Conservation (phyloP, 2,888 invertebrate species). For the Pyralis farinalis region DNA sequence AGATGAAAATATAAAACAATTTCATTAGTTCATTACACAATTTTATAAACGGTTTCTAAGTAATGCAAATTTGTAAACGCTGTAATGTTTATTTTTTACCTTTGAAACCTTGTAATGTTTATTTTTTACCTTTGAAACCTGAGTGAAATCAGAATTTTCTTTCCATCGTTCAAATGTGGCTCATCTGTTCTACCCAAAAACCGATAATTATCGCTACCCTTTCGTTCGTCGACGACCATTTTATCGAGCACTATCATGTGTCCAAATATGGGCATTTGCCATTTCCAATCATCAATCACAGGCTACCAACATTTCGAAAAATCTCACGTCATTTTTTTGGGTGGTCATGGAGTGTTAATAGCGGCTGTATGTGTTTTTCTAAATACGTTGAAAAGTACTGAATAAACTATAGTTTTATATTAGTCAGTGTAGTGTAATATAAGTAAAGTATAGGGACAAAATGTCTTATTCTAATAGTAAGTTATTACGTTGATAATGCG, state of each 20-base stretch:
- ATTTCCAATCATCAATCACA: conserved; percentile 19
- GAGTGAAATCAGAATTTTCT: too few species aligned
- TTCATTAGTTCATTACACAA: too few species aligned
- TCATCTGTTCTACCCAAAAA: too few species aligned
- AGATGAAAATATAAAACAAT: too few species aligned
- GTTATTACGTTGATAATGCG: conserved; percentile 35
- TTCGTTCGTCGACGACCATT: too few species aligned
- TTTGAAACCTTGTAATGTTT: too few species aligned
- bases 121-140: too few species aligned
- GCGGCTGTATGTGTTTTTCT: conserved; percentile 71
- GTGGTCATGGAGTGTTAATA: conserved; percentile 53
- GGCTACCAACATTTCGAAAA: conserved; percentile 44
- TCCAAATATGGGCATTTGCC: conserved; percentile 61
- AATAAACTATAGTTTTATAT: conserved; percentile 41
- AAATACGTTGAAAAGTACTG: conserved; percentile 60
- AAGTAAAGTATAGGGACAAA: conserved; percentile 46
- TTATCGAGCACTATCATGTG: background rate
- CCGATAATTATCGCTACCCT: too few species aligned
- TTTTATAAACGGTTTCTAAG: too few species aligned
- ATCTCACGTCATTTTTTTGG: conserved; percentile 65
- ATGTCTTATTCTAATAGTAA: conserved; percentile 77
- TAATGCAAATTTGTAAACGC: too few species aligned
- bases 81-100: too few species aligned
- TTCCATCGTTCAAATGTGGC: too few species aligned
- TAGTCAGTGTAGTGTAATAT: conserved; percentile 44